Base-by-base conservation (phyloP, 1,140 invertebrate species). In the Pararge aegeria region DNA sequence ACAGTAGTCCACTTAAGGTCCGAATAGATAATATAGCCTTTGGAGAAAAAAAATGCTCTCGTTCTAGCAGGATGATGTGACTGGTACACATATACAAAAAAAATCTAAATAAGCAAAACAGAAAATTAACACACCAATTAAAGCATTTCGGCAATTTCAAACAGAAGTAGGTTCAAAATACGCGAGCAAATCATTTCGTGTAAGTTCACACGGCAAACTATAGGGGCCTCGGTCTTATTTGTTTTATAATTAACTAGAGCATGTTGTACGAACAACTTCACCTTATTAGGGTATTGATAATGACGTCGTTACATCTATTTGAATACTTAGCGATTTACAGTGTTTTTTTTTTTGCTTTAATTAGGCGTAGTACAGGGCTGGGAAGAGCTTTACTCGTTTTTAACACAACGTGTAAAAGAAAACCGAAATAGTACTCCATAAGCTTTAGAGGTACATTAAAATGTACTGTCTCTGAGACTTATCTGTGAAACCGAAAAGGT, bases 201-300 rank as follows among this genome's bases (percentile, higher is more conserved):
- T 6, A 15, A 50, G 60, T 76, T 80, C 75, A 78, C 78, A 80
- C 78, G 70, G 71, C 70, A 70, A 70, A 57, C 61, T 56, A 51
- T 55, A 58, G 51, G 74, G 65, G 65, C 70, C 67, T 70, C 55
- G 61, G 66, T 64, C 57, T 60, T 64, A 63, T 81, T 74, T 79
- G 70, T 57, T 68, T 53, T 66, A 55, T 72, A 73, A 74, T 80
- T 80, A 76, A 70, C 75, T 54, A 30, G 57, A 61, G 62, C 58
- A 70, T 59, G 74, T 61, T 63, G 65, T 46, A 12, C 19, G 61
- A 64, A 62, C 66, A 64, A 64, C 55, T 72, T 67, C 48, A 44
- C 72, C 80, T 82, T 79, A 77, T 85, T 87, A 87, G 80, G 69
- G 66, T 61, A 68, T 76, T 68, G 74, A 71, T 87, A 87, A 87